Conservation (phyloP, 2,113 vertebrate genomes). For the Neotragus pygmaeus region DNA sequence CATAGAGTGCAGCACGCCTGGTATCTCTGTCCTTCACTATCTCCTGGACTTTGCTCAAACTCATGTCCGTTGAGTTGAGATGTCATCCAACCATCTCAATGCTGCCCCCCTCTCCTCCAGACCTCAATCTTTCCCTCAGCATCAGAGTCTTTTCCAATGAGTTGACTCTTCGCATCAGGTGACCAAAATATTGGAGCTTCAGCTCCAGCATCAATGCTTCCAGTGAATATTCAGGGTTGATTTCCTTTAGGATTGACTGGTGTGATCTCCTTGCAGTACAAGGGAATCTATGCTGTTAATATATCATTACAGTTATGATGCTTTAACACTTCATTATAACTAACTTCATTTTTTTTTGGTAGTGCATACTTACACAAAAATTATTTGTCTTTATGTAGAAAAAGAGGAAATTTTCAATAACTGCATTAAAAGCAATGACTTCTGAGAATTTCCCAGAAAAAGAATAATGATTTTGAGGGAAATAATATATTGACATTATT, state of each 20-base stretch:
- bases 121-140: background rate
- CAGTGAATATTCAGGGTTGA: background rate
- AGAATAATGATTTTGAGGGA: background rate
- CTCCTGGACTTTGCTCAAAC: background rate
- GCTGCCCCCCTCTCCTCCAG: background rate
- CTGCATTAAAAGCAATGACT: background rate
- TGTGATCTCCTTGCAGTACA: background rate
- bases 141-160: background rate
- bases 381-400: background rate
- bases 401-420: background rate
- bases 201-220: background rate
- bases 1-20: background rate
- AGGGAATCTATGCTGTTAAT: background rate
- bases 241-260: background rate
- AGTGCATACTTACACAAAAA: background rate
- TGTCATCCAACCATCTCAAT: background rate
- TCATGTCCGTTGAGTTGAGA: background rate
- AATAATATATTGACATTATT: background rate
- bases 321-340: background rate
- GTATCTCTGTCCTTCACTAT: background rate
- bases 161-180: background rate
- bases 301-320: background rate
- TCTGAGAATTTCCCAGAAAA: background rate
- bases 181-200: background rate
- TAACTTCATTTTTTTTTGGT: background rate